Base-by-base conservation (phyloP, 2,113 vertebrate species). In the Phocoena sinus region DNA sequence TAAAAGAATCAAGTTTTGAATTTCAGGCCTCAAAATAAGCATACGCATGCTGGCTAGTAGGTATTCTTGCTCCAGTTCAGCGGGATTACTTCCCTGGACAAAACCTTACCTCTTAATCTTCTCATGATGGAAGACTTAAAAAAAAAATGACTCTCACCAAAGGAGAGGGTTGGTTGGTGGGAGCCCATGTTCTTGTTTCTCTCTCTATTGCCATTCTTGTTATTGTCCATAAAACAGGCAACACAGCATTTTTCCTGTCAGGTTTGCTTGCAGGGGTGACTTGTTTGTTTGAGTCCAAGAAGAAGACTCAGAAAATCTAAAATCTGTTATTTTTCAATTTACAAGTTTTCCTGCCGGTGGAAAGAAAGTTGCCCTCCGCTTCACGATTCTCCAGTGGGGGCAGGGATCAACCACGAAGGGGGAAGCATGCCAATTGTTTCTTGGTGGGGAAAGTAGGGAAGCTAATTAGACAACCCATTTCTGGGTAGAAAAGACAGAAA, bases 291-390 rank as follows among this genome's bases (percentile, higher is more conserved):
- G 68, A 89, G 33, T 84, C 28, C 67, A 91, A 81, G 65, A 88
- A 20, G 56, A 96, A 97, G 70, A 94, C 25, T 60, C 38, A 70
- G 63, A 56, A 91, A 77, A 95, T 95, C 62, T 36, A 79, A 89
- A 95, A 47, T 93, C 23, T 92, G n/a, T 91, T 88, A 38, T 31
- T 92, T 93, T 96, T 96, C 81, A 93, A n/a, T 36, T 86, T 62
- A 94, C 21, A n/a, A 93, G 33, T 76, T 93, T 92, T 90, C 36
- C 21, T 91, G n/a, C 63, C 26, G 33, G 63, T 70, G 21, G 36
- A 62, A 79, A 89, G 44, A 91, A 53, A 85, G 67, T 4, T 86
- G 3, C 0, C 56, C 25, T 74, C 23, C 33, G 44, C n/a, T 44
- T 63, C 38, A 65, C 11, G 38, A 50, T 79, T 65, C 58, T 91